phyloP scores from a whole-genome alignment of 2,888 invertebrate genomes.

The Rotaria socialis region DNA sequence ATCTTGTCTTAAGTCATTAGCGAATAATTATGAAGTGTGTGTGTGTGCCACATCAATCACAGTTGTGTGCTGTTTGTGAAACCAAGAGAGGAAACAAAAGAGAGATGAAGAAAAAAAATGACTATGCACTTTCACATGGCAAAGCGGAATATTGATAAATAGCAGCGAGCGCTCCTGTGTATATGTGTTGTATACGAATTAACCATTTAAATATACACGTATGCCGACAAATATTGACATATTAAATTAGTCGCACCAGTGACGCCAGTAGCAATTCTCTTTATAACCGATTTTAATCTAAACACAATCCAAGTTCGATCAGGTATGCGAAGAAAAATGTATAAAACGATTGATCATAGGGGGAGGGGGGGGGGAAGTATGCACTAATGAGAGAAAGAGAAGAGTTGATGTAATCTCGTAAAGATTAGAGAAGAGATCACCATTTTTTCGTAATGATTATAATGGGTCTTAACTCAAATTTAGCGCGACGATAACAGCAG shows the following conservation, averaged over 20 bases:
- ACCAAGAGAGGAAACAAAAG: neutral
- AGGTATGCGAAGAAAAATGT: neutral
- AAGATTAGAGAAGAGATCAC: constrained; percentile 25
- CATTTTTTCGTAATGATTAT: neutral
- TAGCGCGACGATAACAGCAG: neutral
- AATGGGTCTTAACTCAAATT: neutral
- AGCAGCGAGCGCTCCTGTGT: neutral
- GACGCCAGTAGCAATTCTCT: neutral
- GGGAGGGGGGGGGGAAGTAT: neutral
- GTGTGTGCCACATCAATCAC: neutral
- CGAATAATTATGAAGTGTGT: neutral
- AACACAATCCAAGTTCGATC: neutral
- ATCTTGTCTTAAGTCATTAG: neutral
- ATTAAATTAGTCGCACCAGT: neutral
- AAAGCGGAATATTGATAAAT: neutral
- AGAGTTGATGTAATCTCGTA: neutral
- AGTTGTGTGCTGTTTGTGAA: neutral
- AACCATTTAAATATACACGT: neutral
- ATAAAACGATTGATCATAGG: neutral
- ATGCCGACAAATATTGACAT: neutral
- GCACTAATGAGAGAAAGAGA: constrained; percentile 8
- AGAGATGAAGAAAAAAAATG: neutral
- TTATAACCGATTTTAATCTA: neutral
- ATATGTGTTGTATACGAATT: neutral
- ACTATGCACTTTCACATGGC: neutral